Conservation (phyloP, 1,140 invertebrate genomes). For the Ooceraea biroi region DNA sequence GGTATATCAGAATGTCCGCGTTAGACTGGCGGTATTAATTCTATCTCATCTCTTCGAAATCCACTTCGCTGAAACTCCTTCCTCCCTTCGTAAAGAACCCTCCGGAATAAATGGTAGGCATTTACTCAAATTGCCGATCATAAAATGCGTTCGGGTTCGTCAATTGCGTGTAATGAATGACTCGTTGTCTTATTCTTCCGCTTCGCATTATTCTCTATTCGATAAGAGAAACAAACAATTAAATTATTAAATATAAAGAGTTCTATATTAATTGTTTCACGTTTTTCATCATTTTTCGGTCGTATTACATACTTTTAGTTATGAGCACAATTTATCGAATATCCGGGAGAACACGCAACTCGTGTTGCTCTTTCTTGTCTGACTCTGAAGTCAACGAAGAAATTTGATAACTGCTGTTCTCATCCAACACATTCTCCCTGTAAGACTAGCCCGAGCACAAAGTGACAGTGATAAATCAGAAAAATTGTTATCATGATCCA, state of each 20-base stretch:
- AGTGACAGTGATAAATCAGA: slow-evolving; percentile 2
- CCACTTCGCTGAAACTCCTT: slow-evolving; percentile 57
- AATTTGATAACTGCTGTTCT: slow-evolving; percentile 19
- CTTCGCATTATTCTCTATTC: not conserved
- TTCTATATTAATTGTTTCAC: not conserved
- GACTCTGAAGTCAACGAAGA: not conserved
- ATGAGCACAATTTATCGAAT: not conserved
- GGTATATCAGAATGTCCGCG: slow-evolving; percentile 27
- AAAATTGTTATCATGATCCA: slow-evolving; percentile 5
- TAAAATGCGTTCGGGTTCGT: slow-evolving; percentile 10
- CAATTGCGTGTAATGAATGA: slow-evolving; percentile 30
- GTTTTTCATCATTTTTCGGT: not conserved
- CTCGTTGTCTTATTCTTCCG: not conserved
- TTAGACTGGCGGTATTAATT: slow-evolving; percentile 68
- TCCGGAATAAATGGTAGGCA: slow-evolving; percentile 79
- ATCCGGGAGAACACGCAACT: not conserved
- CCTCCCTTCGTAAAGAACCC: slow-evolving; percentile 48
- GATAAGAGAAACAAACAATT: no score
- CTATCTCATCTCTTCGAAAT: slow-evolving; percentile 50
- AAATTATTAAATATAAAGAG: no score
- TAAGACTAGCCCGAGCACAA: not conserved
- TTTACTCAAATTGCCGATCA: slow-evolving; percentile 77
- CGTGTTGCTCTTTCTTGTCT: not conserved
- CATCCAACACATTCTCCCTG: not conserved
- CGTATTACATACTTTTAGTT: no score